phyloP scores from a whole-genome alignment of 2,888 invertebrate species.

The Netelia melanura region DNA sequence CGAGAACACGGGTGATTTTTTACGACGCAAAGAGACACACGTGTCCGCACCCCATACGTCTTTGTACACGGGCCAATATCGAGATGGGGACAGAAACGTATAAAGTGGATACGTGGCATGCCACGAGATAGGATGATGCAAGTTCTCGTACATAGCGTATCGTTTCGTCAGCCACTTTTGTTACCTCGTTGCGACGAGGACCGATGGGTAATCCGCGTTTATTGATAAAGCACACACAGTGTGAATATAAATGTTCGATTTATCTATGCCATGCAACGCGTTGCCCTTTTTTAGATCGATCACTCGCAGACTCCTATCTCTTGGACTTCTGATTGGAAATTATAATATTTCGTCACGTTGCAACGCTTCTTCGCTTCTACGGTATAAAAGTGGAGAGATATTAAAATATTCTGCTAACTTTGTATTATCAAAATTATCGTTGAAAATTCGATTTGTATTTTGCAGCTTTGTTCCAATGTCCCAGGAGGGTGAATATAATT shows the following conservation, averaged over 20 bases:
- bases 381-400: no score
- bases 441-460: no score
- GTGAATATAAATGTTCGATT: not conserved
- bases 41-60: constrained; percentile 41
- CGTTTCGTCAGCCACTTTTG: constrained; percentile 55
- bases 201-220: constrained; percentile 27
- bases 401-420: no score
- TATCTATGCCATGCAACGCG: not conserved
- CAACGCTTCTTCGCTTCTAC: no score
- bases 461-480: no score
- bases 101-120: not conserved
- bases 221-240: constrained; percentile 32
- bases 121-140: constrained; percentile 54
- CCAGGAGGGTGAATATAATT: no score
- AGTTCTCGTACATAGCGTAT: constrained; percentile 9
- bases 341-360: no score
- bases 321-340: no score
- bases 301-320: not conserved
- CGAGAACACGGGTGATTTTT: not conserved
- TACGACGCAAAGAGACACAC: constrained; percentile 22
- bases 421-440: no score
- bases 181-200: constrained; percentile 3
- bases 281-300: not conserved
- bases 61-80: constrained; percentile 4
- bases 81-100: constrained; percentile 3